phyloP scores from a whole-genome alignment of 2,888 invertebrate genomes.

The Zhuqinia jingwanae region DNA sequence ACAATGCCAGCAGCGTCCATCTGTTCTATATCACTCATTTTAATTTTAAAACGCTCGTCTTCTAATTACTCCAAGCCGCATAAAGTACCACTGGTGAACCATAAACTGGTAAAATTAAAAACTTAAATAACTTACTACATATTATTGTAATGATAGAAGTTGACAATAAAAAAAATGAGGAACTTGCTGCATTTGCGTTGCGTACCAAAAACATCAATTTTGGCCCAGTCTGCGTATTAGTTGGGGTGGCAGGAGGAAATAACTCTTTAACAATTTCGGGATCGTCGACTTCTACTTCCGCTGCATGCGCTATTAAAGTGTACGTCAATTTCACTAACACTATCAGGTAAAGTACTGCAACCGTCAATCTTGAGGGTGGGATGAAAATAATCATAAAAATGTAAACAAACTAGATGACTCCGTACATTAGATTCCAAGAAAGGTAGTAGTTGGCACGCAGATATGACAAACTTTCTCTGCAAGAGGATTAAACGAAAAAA shows the following conservation, averaged over 20 bases:
- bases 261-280: background rate
- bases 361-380: background rate
- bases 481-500: too few species aligned
- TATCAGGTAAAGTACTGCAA: slow-evolving; percentile 3
- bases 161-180: background rate
- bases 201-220: background rate
- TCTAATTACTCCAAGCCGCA: background rate
- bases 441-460: background rate
- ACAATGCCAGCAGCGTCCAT: background rate
- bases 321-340: background rate
- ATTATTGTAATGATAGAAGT: too few species aligned
- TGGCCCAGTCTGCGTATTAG: background rate
- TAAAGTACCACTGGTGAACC: background rate
- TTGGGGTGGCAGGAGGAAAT: background rate
- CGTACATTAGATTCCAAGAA: background rate
- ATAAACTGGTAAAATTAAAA: background rate
- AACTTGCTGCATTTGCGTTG: background rate
- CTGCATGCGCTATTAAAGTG: background rate
- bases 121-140: background rate
- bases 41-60: background rate
- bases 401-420: background rate
- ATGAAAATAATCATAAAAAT: slow-evolving; percentile 19
- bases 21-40: background rate
- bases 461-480: background rate
- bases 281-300: background rate